phyloP scores from a whole-genome alignment of 1,140 invertebrate genomes.

The Drosophila malerkotliana region DNA sequence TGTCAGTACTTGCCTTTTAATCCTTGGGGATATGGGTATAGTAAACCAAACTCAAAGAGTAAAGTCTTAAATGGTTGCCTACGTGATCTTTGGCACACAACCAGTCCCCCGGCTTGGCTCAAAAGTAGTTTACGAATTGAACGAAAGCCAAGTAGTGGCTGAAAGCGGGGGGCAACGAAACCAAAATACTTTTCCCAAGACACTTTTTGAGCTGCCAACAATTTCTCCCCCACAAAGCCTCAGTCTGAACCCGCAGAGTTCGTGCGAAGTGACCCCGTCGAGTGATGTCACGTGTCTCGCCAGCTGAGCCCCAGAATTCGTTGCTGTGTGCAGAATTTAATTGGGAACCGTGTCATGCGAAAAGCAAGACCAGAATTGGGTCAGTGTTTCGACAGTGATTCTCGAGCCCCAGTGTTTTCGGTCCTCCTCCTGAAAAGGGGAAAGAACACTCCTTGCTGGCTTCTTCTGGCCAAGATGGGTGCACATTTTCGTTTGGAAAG shows the following conservation, averaged over 20 bases:
- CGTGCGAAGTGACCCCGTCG: conserved; percentile 7
- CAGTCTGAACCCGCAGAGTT: neutral
- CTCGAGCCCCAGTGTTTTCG: too few species aligned
- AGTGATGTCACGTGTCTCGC: conserved; percentile 18
- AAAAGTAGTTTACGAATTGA: conserved; percentile 6
- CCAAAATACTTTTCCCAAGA: conserved; percentile 22
- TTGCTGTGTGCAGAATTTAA: conserved; percentile 7
- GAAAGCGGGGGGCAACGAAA: neutral
- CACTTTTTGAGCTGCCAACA: neutral
- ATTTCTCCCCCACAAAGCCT: conserved; percentile 2
- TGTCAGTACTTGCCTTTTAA: too few species aligned
- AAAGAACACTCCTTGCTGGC: neutral
- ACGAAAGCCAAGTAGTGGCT: conserved; percentile 30
- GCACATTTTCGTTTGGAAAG: conserved; percentile 36
- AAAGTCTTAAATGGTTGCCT: conserved; percentile 9
- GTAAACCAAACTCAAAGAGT: neutral
- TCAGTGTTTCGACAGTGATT: neutral
- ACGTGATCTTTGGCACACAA: conserved; percentile 45
- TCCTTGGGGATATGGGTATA: too few species aligned
- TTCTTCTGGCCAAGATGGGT: neutral
- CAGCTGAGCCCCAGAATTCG: conserved; percentile 16
- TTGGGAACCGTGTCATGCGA: conserved; percentile 4
- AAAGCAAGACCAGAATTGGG: neutral
- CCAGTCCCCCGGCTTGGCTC: neutral
- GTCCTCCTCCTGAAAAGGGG: neutral